Base-by-base conservation (phyloP, 2,113 vertebrate genomes). In the Myxocyprinus asiaticus region DNA sequence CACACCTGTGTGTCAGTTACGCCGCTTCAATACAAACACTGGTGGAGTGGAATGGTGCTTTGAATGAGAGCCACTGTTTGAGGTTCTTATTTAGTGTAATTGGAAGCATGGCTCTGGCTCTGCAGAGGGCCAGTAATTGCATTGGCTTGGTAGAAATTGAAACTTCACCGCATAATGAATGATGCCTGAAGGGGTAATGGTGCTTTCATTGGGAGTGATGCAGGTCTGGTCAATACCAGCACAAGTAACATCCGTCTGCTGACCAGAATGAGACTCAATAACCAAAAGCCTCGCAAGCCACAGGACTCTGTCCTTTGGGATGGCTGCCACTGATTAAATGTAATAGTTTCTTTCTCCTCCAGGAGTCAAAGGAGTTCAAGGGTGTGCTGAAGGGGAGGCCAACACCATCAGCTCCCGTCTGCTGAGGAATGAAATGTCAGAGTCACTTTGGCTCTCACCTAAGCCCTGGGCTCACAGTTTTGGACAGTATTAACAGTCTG, bases 81-180 rank as follows among this genome's bases (percentile, higher is more conserved):
- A 9, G 74, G n/a, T 81, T 64, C 51, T 72, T 50, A 65, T 83
- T 88, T 87, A 88, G 81, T 81, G 82, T 77, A 82, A 81, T 82
- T 87, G 72, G 72, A 84, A 86, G 85, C 50, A 70, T 80, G 64
- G 50, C 22, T 22, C 74, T 72, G 68, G 80, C 56, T 79, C 84
- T 11, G 72, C 11, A 17, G 84, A 78, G 79, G 83, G 76, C 85
- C 84, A 81, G 86, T 87, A 90, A 90, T 89, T 88, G 85, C 81
- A 87, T 83, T 80, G 85, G 82, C 76, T 82, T 78, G 71, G 75
- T 73, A 58, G 84, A 88, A 80, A 88, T 86, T 85, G 87, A 90
- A 90, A 91, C 90, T 87, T 88, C 86, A 87, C 79, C 74, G 84
- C 78, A 70, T 91, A 91, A 91, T 88, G 84, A 89, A 88, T 79